Base-by-base conservation (phyloP, 2,113 vertebrate genomes). In the Phocoena sinus region DNA sequence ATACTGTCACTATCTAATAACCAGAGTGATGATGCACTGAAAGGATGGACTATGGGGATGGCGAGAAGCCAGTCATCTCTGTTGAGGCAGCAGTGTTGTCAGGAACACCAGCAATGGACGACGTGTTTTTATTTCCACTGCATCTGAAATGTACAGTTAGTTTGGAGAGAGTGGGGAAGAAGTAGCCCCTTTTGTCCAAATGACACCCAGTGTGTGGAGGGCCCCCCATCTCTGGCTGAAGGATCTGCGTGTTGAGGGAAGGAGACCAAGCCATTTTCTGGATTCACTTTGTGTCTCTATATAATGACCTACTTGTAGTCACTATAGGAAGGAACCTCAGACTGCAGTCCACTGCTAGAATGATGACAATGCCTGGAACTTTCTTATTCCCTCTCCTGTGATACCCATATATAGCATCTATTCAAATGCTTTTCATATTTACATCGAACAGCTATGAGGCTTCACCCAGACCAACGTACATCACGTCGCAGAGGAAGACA, bases 401-500 rank as follows among this genome's bases (percentile, higher is more conserved):
- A 88, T 80, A 25, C 89, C 76, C 94, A 71, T 25, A 36, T 84
- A 25, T 31, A 94, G 41, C n/a, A 28, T 47, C 17, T 60, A 89
- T 95, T 92, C 76, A 94, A 96, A 94, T 83, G 65, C 53, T 97
- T 97, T 95, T 95, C 94, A 58, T 98, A 38, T 60, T 91, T 62
- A 95, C 15, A 10, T 31, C 82, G 95, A 98, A 47, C 31, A 47
- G 44, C 89, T 80, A 91, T 56, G 93, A 63, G 0, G 0, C 0
- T 36, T 97, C 80, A 53, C 81, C 81, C 58, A 89, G 97, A 97
- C 50, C 47, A 60, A 44, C 60, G 63, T 79, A 92, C 94, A 83
- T 98, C 84, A 70, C 91, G 65, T 83, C 12, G 9, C 93, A 92
- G 91, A 98, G 47, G 85, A 96, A 76, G 91, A 90, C 97, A 98